These are phyloP conservation scores for Calliopum simillimum DNA, from an alignment of 2,888 invertebrate species.

Conservation along the genomic window DNA sequence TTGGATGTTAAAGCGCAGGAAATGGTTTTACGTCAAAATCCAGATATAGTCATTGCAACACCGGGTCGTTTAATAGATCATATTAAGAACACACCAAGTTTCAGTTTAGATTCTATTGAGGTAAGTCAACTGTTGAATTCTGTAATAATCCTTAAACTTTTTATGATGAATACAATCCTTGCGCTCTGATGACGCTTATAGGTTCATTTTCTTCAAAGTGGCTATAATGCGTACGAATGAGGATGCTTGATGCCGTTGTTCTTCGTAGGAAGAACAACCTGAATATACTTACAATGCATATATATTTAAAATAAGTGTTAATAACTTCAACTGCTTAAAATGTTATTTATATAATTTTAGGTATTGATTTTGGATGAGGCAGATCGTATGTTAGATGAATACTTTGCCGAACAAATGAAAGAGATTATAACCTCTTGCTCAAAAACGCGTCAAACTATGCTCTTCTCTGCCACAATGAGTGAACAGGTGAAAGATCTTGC, in stretches of 20 bases:
- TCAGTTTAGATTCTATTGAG: constrained; percentile 90
- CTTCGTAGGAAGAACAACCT: constrained; percentile 53
- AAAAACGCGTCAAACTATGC: constrained; percentile 91
- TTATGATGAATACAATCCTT: constrained; percentile 66
- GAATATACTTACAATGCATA: constrained; percentile 44
- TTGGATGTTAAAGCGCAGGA: constrained; percentile 87
- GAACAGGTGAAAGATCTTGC: constrained; percentile 97
- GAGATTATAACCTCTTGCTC: constrained; percentile 95
- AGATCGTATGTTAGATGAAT: constrained; percentile 95
- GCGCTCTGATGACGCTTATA: constrained; percentile 60
- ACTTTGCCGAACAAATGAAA: constrained; percentile 99
- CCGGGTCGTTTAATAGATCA: constrained; percentile 98
- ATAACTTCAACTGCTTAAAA: not conserved
- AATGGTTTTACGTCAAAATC: constrained; percentile 85
- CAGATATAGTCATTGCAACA: constrained; percentile 97
- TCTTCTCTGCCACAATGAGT: constrained; percentile 99
- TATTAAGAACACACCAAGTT: constrained; percentile 93
- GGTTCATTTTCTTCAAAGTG: constrained; percentile 1
- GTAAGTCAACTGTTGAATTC: constrained; percentile 68
- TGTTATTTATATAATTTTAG: constrained; percentile 44
- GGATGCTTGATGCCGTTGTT: constrained; percentile 35
- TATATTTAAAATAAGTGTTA: not conserved
- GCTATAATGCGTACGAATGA: constrained; percentile 44
- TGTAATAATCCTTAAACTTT: too few species aligned
- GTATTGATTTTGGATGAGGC: constrained; percentile 75